These are phyloP conservation scores for Sebastes glaucus DNA, from an alignment of 2,797 vertebrate species.

Conservation along the genomic window DNA sequence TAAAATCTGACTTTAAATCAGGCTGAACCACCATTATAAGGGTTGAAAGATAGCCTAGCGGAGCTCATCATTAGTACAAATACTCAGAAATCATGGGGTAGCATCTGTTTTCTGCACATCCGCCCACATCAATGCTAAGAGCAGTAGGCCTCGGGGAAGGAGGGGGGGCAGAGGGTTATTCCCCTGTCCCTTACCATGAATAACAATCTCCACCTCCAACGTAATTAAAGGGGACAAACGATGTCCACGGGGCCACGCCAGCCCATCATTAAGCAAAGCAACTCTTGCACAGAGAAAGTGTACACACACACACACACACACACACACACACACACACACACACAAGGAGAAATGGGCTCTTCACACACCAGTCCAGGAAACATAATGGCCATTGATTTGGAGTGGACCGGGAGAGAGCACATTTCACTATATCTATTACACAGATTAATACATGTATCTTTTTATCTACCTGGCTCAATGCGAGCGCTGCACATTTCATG, in stretches of 20 bases:
- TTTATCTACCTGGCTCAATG: slow-evolving; percentile 57
- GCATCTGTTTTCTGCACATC: slow-evolving; percentile 78
- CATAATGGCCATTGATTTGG: slow-evolving; percentile 81
- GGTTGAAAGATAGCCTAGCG: slow-evolving; percentile 63
- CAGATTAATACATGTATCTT: slow-evolving; percentile 60
- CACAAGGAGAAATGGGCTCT: slow-evolving; percentile 43
- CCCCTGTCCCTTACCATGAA: slow-evolving; percentile 77
- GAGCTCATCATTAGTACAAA: slow-evolving; percentile 77
- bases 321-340: slow-evolving; percentile 41
- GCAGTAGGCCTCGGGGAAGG: slow-evolving; percentile 65
- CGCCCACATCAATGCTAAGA: slow-evolving; percentile 72
- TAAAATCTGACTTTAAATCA: slow-evolving; percentile 77
- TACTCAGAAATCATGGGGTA: slow-evolving; percentile 78
- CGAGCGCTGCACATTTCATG: slow-evolving; percentile 13
- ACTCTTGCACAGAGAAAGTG: slow-evolving; percentile 63
- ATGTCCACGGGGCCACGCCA: slow-evolving; percentile 62
- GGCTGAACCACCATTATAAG: slow-evolving; percentile 64
- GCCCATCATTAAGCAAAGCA: slow-evolving; percentile 80
- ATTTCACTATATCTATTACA: slow-evolving; percentile 67
- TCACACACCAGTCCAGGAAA: slow-evolving; percentile 52
- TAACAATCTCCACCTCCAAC: slow-evolving; percentile 77
- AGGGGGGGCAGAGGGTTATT: slow-evolving; percentile 48
- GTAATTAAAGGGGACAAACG: slow-evolving; percentile 80
- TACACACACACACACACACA: slow-evolving; percentile 25
- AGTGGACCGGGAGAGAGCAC: slow-evolving; percentile 61